Base-by-base conservation (phyloP, 2,113 vertebrate species). In the Chauna torquata region DNA sequence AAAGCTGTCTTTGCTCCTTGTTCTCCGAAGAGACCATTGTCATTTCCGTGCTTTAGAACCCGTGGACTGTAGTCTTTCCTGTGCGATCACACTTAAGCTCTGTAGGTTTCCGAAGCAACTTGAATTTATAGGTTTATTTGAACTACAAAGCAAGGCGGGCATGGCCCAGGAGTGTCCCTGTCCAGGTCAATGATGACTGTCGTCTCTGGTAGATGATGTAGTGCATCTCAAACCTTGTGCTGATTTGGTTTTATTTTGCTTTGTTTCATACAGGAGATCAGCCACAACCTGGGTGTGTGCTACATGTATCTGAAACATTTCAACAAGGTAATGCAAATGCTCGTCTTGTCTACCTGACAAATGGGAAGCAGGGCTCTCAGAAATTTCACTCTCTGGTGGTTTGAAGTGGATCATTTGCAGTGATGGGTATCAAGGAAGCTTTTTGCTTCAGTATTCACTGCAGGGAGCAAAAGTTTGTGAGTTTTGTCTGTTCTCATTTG, bases 281-380 rank as follows among this genome's bases (percentile, higher is more conserved):
- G 97, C 96, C 99, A 99, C 94, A 99, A 99, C 98, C 98, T 99
- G 75, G 99, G 99, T 2, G 98, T 99, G 86, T 99, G 99, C 96
- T 99, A 99, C 96, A 98, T 99, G 97, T 99, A 99, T 90, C 98
- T 99, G 94, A 99, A 99, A 97, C 99, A 99, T 96, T 99, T 99
- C 91, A 98, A 98, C 97, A 99, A 98, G 98, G 99, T 99, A 98
- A 99, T 82, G 50, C 28, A 68, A 45, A 36, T 28, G 18, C 36
- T 77, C 0, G 0, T 78, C 36, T 38, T 40, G 8, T 4, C 78
- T 44, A 9, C 28, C 20, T 44, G 54, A 32, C 34, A 54, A 38
- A 6, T 28, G 61, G 70, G 57, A 87, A 75, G 34, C 30, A 65
- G 59, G 1, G 28, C 58, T 87, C 17, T 38, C 57, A 79, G 55